A percentile compares a stretch with the other conserved stretches of the same genome.
phyloP scores from a whole-genome alignment of 2,797 vertebrate genomes.

The Arnoldichthys spilopterus region DNA sequence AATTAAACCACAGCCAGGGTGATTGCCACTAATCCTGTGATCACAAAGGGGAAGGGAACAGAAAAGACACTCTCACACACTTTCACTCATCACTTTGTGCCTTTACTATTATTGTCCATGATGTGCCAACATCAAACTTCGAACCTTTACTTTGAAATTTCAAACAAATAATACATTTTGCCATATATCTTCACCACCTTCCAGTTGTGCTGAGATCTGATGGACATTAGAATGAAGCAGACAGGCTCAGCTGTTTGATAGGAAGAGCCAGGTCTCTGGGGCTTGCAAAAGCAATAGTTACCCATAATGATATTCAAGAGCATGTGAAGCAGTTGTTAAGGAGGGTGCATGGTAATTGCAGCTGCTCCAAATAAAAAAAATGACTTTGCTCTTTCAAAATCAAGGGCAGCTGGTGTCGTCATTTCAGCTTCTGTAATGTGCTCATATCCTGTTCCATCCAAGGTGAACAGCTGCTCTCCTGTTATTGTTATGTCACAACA shows the following conservation, averaged over 20 bases:
- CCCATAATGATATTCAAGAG: slow-evolving; percentile 35
- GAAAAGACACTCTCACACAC: background rate
- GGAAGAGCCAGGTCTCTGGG: background rate
- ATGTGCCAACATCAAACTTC: background rate
- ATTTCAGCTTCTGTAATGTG: slow-evolving; percentile 26
- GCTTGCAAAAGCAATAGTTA: slow-evolving; percentile 4
- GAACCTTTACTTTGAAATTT: background rate
- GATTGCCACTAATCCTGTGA: background rate
- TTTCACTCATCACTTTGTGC: background rate
- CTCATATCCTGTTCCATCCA: slow-evolving; percentile 9
- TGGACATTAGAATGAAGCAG: background rate
- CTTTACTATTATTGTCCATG: background rate
- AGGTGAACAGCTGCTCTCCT: slow-evolving; percentile 15
- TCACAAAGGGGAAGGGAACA: background rate
- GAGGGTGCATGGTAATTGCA: slow-evolving; percentile 24
- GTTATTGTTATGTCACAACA: slow-evolving; percentile 6
- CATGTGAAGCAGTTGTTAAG: slow-evolving; percentile 14
- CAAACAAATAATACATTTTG: background rate
- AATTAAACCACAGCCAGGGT: background rate
- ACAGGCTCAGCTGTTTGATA: slow-evolving; percentile 9
- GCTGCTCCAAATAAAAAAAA: slow-evolving; percentile 9
- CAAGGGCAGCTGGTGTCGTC: slow-evolving; percentile 4
- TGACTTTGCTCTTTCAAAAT: slow-evolving; percentile 27
- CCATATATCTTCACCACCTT: background rate
- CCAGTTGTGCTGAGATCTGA: background rate